These are phyloP conservation scores for Bactericera cockerelli DNA, from an alignment of 1,140 invertebrate species.

Conservation along the genomic window DNA sequence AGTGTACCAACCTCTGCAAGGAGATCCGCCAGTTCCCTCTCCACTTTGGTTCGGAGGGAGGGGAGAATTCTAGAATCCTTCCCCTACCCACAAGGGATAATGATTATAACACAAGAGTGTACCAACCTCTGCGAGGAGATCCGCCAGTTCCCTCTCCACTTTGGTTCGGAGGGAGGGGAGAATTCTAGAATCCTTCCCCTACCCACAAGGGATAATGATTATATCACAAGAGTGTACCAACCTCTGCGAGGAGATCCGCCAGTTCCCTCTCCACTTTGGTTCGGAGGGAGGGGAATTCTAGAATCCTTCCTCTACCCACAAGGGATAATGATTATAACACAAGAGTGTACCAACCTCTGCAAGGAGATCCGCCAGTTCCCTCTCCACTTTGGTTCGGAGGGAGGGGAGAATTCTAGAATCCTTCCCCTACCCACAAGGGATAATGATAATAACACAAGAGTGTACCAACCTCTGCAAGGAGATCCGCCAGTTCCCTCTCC, in stretches of 20 bases:
- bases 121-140: constrained; percentile 65
- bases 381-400: constrained; percentile 82
- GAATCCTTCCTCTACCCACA: too few relatives aligned
- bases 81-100: too few relatives aligned
- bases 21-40: constrained; percentile 69
- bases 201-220: too few relatives aligned
- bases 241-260: constrained; percentile 78
- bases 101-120: too few relatives aligned
- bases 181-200: too few relatives aligned
- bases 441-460: too few relatives aligned
- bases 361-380: constrained; percentile 70
- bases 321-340: too few relatives aligned
- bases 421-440: too few relatives aligned
- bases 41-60: constrained; percentile 86
- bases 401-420: too few relatives aligned
- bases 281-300: constrained; percentile 75
- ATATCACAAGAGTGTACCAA: too few relatives aligned
- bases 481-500: constrained; percentile 68
- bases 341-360: constrained; percentile 55
- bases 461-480: constrained; percentile 60
- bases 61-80: too few relatives aligned
- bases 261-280: constrained; percentile 81
- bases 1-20: constrained; percentile 59
- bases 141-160: constrained; percentile 70
- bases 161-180: constrained; percentile 86